Percentiles rank a stretch among this genome's conserved stretches.
These are phyloP conservation scores for Zaprionus vittiger DNA, from an alignment of 1,140 invertebrate species.

Conservation along the genomic window DNA sequence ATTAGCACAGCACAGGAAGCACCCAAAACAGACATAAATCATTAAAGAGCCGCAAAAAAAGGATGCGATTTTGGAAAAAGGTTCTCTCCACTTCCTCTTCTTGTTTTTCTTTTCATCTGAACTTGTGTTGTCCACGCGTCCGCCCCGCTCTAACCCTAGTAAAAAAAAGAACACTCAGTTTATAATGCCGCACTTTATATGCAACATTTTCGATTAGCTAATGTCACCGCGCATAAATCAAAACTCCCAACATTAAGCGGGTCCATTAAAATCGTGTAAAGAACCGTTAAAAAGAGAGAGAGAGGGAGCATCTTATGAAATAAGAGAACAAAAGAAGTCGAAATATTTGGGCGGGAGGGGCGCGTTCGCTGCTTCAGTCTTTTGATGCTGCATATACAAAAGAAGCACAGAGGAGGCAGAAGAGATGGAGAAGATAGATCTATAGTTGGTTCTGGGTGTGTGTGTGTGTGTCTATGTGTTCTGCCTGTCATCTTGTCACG, in stretches of 20 bases:
- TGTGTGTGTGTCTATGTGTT: slow-evolving; percentile 5
- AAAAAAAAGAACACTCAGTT: not conserved
- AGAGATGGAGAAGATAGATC: not conserved
- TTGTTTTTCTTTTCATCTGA: not conserved
- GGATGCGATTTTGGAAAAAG: slow-evolving; percentile 35
- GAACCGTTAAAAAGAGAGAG: slow-evolving; percentile 54
- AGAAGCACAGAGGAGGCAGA: slow-evolving; percentile 1
- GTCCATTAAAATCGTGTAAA: slow-evolving; percentile 49
- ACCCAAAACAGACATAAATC: slow-evolving; percentile 75
- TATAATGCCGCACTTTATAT: slow-evolving; percentile 30
- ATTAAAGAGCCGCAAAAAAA: slow-evolving; percentile 52
- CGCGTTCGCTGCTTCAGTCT: slow-evolving; percentile 67
- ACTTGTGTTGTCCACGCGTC: slow-evolving; percentile 45
- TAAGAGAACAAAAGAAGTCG: slow-evolving; percentile 28
- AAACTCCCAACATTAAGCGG: slow-evolving; percentile 51
- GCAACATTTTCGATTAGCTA: slow-evolving; percentile 70
- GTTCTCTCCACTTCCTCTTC: not conserved
- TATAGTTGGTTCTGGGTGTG: slow-evolving; percentile 5
- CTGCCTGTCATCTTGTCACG: slow-evolving; percentile 21
- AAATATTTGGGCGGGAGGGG: slow-evolving; percentile 19
- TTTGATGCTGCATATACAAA: slow-evolving; percentile 62
- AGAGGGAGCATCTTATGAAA: slow-evolving; percentile 59
- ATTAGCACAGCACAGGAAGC: slow-evolving; percentile 44
- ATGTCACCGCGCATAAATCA: slow-evolving; percentile 70
- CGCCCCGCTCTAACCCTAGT: not conserved